Conservation (phyloP, 1,140 invertebrate genomes). For the Uloborus diversus region DNA sequence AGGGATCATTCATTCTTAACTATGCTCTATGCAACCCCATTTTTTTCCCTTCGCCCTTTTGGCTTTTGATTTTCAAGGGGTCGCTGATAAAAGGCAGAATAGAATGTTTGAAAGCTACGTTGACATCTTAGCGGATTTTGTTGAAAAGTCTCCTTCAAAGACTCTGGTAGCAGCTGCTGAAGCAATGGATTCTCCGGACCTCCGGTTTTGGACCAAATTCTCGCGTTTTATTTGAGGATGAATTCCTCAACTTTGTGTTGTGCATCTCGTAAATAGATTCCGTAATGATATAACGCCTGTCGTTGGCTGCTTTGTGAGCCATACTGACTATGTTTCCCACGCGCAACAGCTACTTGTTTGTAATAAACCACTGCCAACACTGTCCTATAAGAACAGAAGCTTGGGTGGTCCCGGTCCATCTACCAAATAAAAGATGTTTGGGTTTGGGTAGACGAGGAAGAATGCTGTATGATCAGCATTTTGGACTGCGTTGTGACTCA, state of each 20-base stretch:
- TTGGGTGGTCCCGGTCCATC: slow-evolving; percentile 41
- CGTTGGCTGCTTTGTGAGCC: slow-evolving; percentile 29
- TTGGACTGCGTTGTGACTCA: background rate
- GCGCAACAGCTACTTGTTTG: slow-evolving; percentile 41
- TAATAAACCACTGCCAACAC: slow-evolving; percentile 37
- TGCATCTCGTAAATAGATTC: slow-evolving; percentile 47
- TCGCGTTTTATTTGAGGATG: slow-evolving; percentile 11
- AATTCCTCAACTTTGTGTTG: slow-evolving; percentile 31
- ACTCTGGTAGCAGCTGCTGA: slow-evolving; percentile 41
- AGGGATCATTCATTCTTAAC: slow-evolving; percentile 34
- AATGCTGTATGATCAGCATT: background rate
- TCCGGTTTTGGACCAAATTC: background rate
- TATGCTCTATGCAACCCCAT: background rate
- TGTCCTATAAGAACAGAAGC: slow-evolving; percentile 45
- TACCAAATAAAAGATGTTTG: slow-evolving; percentile 44
- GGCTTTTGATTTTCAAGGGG: slow-evolving; percentile 46
- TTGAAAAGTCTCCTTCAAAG: slow-evolving; percentile 45
- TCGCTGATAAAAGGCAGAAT: slow-evolving; percentile 46
- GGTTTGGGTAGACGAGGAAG: slow-evolving; percentile 18
- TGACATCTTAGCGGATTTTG: slow-evolving; percentile 56
- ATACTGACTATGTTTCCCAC: slow-evolving; percentile 14
- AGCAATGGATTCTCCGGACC: background rate
- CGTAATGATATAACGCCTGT: slow-evolving; percentile 55
- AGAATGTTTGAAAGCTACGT: slow-evolving; percentile 55
- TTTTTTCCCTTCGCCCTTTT: background rate